Conservation (phyloP, 2,113 vertebrate genomes). For the Bubo scandiacus region DNA sequence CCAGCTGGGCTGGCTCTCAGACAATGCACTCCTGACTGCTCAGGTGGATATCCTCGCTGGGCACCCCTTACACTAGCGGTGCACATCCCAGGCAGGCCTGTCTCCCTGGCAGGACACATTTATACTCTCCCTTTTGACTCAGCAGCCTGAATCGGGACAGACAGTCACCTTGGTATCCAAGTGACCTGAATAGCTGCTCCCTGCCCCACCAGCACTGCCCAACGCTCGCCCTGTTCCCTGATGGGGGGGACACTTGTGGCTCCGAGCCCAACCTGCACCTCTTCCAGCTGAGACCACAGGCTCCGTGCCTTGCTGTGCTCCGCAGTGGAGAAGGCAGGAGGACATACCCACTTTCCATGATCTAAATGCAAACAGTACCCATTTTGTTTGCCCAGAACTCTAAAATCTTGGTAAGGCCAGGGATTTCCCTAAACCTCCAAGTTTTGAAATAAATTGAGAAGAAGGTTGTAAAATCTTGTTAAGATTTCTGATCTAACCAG, state of each 20-base stretch:
- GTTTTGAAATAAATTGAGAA: not conserved
- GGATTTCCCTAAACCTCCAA: not conserved
- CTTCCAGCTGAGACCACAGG: not conserved
- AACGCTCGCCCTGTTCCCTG: not conserved
- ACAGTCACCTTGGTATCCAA: not conserved
- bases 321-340: not conserved
- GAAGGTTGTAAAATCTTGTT: not conserved
- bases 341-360: accelerated
- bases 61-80: not conserved
- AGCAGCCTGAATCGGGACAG: not conserved
- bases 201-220: not conserved
- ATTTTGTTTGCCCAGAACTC: not conserved
- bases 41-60: not conserved
- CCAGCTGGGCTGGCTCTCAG: not conserved
- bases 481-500: not conserved
- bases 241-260: not conserved
- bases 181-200: not conserved
- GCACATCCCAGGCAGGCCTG: not conserved
- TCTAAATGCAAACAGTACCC: not conserved
- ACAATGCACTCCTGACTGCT: too few species aligned
- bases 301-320: not conserved
- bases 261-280: not conserved
- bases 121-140: not conserved
- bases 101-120: not conserved
- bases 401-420: not conserved